phyloP scores from a whole-genome alignment of 2,888 invertebrate species.

The Oxyteleia sp. region DNA sequence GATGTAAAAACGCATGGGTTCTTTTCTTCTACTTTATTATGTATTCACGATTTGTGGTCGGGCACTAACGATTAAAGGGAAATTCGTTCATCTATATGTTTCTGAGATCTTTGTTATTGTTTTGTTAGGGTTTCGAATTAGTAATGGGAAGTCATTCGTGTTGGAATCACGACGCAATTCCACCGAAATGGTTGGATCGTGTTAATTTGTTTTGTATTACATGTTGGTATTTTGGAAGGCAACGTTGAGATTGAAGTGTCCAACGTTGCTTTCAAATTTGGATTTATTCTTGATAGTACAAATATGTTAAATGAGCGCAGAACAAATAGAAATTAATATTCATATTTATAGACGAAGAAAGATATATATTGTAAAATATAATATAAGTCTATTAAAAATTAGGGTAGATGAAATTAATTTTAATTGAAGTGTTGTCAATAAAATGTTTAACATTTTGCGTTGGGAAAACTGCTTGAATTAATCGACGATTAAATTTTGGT shows the following conservation, averaged over 20 bases:
- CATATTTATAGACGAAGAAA: conserved; percentile 29
- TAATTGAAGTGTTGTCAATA: conserved; percentile 39
- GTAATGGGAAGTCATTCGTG: conserved; percentile 40
- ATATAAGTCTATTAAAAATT: not conserved
- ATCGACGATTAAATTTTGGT: not conserved
- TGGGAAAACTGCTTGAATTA: conserved; percentile 1
- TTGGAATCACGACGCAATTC: not conserved
- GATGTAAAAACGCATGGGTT: not conserved
- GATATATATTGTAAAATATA: conserved; percentile 24
- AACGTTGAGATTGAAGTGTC: no score
- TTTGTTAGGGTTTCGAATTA: conserved; percentile 42
- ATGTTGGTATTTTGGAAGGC: no score
- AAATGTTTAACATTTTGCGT: conserved; percentile 35
- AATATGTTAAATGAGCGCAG: conserved; percentile 42
- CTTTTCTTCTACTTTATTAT: not conserved
- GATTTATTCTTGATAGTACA: conserved; percentile 24
- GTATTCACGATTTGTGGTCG: not conserved
- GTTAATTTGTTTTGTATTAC: no score
- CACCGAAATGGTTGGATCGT: conserved; percentile 22
- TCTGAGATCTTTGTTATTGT: conserved; percentile 49
- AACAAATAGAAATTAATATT: conserved; percentile 35
- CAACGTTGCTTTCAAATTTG: not conserved
- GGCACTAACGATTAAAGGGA: conserved; percentile 6
- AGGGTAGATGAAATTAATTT: conserved; percentile 17
- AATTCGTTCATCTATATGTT: conserved; percentile 60